phyloP scores from a whole-genome alignment of 2,797 vertebrate genomes.

The Streptopelia turtur region DNA sequence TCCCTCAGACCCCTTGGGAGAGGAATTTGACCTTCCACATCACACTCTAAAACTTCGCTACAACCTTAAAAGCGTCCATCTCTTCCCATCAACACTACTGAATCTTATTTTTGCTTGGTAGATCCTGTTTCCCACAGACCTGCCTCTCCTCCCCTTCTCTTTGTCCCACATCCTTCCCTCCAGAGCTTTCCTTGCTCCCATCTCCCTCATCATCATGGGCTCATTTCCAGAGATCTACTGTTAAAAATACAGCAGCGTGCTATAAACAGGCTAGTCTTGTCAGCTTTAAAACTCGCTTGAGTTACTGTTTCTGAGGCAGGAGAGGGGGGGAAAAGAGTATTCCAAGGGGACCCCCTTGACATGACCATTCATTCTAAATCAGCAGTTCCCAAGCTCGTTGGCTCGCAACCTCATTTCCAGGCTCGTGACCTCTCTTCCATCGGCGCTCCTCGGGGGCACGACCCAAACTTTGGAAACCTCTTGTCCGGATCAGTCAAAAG shows the following conservation, averaged over 20 bases:
- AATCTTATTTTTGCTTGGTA: neutral
- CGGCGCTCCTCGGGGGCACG: rapidly evolving
- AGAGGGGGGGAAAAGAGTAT: neutral
- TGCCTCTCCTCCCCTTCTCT: neutral
- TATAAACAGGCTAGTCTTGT: neutral
- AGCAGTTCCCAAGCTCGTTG: neutral
- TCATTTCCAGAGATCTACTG: neutral
- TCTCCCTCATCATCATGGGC: neutral
- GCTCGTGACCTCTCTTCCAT: neutral
- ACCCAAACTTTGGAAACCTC: constrained; percentile 21
- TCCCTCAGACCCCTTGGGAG: neutral
- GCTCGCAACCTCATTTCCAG: neutral
- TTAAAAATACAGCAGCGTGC: neutral
- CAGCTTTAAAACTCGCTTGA: neutral
- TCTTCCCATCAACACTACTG: neutral
- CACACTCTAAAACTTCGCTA: neutral
- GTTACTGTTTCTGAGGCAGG: neutral
- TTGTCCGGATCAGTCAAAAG: constrained; percentile 17
- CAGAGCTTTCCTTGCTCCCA: neutral
- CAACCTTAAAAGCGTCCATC: neutral
- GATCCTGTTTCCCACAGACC: neutral
- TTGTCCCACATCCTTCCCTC: neutral
- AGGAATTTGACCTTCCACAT: neutral
- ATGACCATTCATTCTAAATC: neutral
- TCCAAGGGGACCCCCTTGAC: constrained; percentile 8